These are phyloP conservation scores for Eilema griseolum DNA, from an alignment of 2,888 invertebrate genomes.

Conservation along the genomic window DNA sequence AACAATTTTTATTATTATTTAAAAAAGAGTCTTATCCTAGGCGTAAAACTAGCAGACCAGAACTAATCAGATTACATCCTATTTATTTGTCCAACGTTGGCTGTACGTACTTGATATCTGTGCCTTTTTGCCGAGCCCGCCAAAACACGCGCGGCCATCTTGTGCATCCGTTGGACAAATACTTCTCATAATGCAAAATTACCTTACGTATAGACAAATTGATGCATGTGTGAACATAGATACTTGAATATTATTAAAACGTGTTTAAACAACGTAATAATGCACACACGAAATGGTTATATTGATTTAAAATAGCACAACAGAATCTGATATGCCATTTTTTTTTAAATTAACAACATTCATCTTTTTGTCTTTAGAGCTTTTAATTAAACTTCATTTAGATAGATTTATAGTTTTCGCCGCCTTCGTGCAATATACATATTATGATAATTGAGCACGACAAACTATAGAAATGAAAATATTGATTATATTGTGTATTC, in stretches of 20 bases:
- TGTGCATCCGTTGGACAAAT: slow-evolving; percentile 63
- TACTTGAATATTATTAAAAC: slow-evolving; percentile 45
- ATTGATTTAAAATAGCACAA: slow-evolving; percentile 57
- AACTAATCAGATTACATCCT: slow-evolving; percentile 64
- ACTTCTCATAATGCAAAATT: slow-evolving; percentile 60
- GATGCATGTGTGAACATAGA: slow-evolving; percentile 66
- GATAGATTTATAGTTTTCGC: slow-evolving; percentile 44
- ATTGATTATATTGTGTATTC: slow-evolving; percentile 31
- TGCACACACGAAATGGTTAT: slow-evolving; percentile 44
- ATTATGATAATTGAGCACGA: slow-evolving; percentile 62
- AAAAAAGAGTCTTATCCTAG: slow-evolving; percentile 77
- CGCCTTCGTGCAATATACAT: slow-evolving; percentile 54
- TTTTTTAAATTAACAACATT: slow-evolving; percentile 39
- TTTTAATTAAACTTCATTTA: slow-evolving; percentile 32
- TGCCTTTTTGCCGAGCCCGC: slow-evolving; percentile 43
- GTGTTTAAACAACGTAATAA: slow-evolving; percentile 53
- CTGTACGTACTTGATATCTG: slow-evolving; percentile 27
- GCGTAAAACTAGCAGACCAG: slow-evolving; percentile 80
- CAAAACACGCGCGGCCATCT: slow-evolving; percentile 49
- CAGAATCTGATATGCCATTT: slow-evolving; percentile 61
- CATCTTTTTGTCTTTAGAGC: slow-evolving; percentile 51
- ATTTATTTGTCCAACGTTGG: slow-evolving; percentile 64
- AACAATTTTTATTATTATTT: slow-evolving; percentile 71
- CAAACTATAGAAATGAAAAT: slow-evolving; percentile 52
- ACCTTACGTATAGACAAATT: slow-evolving; percentile 72